Evolutionary conservation across 2,888 invertebrate genomes (phyloP), one percentile per base, ranked within the genome.

Genomic region (Cryptus viduatorius): DNA sequence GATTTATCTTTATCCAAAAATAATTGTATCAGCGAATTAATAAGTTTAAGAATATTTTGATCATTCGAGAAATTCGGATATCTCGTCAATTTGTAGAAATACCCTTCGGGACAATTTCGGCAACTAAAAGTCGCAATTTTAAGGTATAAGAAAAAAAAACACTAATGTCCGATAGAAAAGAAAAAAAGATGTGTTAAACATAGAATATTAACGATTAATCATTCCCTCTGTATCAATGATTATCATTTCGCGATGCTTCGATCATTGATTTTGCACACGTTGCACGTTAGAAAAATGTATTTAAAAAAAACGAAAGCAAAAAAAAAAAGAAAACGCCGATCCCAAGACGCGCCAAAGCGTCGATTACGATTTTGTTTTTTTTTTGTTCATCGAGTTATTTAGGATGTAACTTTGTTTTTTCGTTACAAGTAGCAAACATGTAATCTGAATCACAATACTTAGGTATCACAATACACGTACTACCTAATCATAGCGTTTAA

Each of bases 401-500:
- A 59, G 64, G 29, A 71, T 61, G 31, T 24, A 61, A 31, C 8
- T 42, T 48, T 64, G 59, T 16, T 75, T 75, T 79, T 77, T 73
- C 10, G 19, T 79, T 84, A 77, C 29, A 61, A 73, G 68, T 50
- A 73, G 44, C 61, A 68, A 72, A 59, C 71, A 71, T 72, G 46
- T 85, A 72, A 42, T 67, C 67, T 48, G 72, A 77, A 71, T 76
- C 69, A 56, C 37, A 37, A 2, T 37, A 37, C 37, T 44, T 85
- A 76, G 78, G 79, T 82, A 71, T 76, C 65, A 76, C 59, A 69
- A 76, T 82, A 85, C 76, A 81, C 83, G 64, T 83, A 86, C 64
- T 82, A 82, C 82, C 79, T 82, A 85, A 85, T 82, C 82, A 69
- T 86, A 86, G 76, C 56, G 42, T 76, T 85, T 83, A 83, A 67